Evolutionary conservation across 1,140 invertebrate species (phyloP), one percentile per base, ranked within the genome.

Genomic region (Lasioglossum albipes): DNA sequence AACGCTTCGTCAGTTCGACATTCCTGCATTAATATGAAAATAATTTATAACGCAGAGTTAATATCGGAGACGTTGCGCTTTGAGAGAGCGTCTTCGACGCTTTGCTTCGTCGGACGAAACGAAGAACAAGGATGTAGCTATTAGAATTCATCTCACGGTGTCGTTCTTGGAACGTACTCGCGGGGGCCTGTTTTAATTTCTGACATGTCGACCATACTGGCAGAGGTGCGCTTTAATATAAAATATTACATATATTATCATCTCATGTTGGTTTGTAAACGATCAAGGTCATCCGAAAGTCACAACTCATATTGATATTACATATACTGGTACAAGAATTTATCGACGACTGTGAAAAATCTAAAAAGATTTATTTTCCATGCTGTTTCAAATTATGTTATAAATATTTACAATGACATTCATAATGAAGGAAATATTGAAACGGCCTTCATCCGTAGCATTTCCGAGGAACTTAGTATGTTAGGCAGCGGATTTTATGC

Each of bases 11-110:
- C 61, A 61, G 79, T 84, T 75, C 49, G 65, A 68, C 70, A 88
- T 88, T 86, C 75, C 80, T 84, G 75, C 42, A 61, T 64, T 88
- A 88, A 88, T 88, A 74, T 49, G 79, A 66, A 65, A 77, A 86
- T 88, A 80, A 88, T 88, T 88, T 75, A 79, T 54, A 59, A 74
- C 45, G 59, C 2, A 42, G 69, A 66, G 73, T 86, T 74, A 78
- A 79, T 82, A 78, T 85, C 54, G 2, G 7, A 68, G 64, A 80
- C 27, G 18, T 57, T 18, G 62, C 18, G 49, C 71, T 74, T 49
- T 79, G 49, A 49, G 64, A 79, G 64, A 79, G 70, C 62, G 10
- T 27, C 49, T 31, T 27, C 69, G 27, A 16, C 20, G 7, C 42
- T 45, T 49, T 45, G 20, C 7, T 27, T 12, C 22, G n/a, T 49